A percentile compares a stretch with the other conserved stretches of the same genome.
These are phyloP conservation scores for Miichthys miiuy DNA, from an alignment of 2,797 vertebrate genomes.

Conservation along the genomic window DNA sequence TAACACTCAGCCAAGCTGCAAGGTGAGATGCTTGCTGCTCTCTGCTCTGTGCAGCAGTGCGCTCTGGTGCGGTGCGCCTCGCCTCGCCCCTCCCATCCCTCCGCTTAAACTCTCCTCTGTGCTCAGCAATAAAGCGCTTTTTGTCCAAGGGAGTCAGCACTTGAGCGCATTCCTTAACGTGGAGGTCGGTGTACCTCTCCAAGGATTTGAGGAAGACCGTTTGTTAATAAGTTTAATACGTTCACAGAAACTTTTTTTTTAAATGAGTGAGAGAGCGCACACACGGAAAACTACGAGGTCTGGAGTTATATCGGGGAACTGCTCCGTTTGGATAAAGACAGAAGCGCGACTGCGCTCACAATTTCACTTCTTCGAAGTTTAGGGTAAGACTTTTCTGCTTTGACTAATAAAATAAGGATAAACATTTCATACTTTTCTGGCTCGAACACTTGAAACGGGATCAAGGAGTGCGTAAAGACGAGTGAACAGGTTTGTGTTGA, in stretches of 20 bases:
- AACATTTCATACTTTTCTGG: background rate
- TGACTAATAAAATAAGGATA: background rate
- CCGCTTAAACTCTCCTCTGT: constrained; percentile 64
- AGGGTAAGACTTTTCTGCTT: constrained; percentile 69
- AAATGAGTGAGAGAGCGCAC: constrained; percentile 4
- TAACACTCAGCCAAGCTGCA: constrained; percentile 41
- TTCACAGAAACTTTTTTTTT: constrained; percentile 22
- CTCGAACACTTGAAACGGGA: background rate
- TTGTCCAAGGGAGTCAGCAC: constrained; percentile 70
- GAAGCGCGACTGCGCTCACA: constrained; percentile 55
- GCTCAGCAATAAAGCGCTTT: constrained; percentile 81
- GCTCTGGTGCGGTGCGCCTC: constrained; percentile 30
- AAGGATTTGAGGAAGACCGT: constrained; percentile 62
- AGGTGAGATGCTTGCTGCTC: constrained; percentile 62
- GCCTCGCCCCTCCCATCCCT: constrained; percentile 75
- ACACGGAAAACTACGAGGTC: constrained; percentile 38
- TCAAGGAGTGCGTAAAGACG: constrained; percentile 42
- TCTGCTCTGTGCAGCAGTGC: constrained; percentile 50
- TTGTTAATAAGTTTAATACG: constrained; percentile 23
- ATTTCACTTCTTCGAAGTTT: constrained; percentile 44
- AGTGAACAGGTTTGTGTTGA: background rate
- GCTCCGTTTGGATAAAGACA: constrained; percentile 64
- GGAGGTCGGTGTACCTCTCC: constrained; percentile 69
- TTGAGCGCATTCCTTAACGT: constrained; percentile 79
- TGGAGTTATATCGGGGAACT: constrained; percentile 62